These are phyloP conservation scores for Caenorhabditis inopinata DNA, from an alignment of 1,140 invertebrate species.

Conservation along the genomic window DNA sequence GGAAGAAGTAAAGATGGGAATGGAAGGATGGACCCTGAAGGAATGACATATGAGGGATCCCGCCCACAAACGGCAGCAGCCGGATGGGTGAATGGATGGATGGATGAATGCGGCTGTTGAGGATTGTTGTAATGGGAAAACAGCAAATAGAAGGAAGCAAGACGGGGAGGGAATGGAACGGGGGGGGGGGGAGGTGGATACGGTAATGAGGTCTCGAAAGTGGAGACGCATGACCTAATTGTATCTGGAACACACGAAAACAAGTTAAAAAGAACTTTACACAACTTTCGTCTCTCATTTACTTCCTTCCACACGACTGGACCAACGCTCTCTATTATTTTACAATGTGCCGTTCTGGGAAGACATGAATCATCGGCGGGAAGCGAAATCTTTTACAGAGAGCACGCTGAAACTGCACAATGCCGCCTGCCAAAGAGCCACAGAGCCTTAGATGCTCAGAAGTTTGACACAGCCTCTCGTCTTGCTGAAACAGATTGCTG, in stretches of 20 bases:
- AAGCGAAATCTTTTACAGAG: too few relatives aligned
- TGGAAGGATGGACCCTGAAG: neutral
- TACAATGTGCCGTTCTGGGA: too few relatives aligned
- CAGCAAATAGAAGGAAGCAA: neutral
- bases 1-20: conserved; percentile 3
- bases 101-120: neutral
- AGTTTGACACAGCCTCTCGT: too few relatives aligned
- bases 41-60: conserved; percentile 33
- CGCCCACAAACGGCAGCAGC: conserved; percentile 24
- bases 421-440: too few relatives aligned
- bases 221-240: neutral
- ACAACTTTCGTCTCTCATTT: too few relatives aligned
- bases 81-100: neutral
- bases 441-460: too few relatives aligned
- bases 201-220: conserved; percentile 11
- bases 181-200: neutral
- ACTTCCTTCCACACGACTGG: too few relatives aligned
- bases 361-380: too few relatives aligned
- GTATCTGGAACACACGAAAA: neutral
- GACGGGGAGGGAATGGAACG: neutral
- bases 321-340: too few relatives aligned
- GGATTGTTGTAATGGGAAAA: neutral
- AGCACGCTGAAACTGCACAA: too few relatives aligned
- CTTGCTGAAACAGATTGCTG: too few relatives aligned
- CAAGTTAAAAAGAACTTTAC: too few relatives aligned